Evolutionary conservation across 2,888 invertebrate species (phyloP).

Genomic region (Aspidiotus destructor): DNA sequence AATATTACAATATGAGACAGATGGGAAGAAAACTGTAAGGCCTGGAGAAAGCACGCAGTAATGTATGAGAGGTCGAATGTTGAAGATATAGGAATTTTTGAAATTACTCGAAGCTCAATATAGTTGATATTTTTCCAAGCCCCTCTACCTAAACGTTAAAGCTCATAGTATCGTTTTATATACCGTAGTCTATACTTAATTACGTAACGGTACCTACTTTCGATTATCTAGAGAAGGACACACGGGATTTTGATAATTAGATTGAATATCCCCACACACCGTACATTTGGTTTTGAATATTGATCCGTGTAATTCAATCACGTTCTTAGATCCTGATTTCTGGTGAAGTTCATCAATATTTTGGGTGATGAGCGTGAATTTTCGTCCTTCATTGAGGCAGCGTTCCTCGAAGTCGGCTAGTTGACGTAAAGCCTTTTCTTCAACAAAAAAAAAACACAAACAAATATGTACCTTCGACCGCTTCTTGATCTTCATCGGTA

Average conservation of each 20-base stretch:
- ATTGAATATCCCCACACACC: slow-evolving; percentile 54
- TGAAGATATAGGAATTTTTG: too few relatives aligned
- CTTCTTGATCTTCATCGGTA: too few relatives aligned
- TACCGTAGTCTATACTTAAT: too few relatives aligned
- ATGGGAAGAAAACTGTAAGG: too few relatives aligned
- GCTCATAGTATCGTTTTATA: too few relatives aligned
- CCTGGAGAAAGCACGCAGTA: too few relatives aligned
- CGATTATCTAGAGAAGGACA: slow-evolving; percentile 58
- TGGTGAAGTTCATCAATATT: slow-evolving; percentile 57
- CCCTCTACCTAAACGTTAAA: too few relatives aligned
- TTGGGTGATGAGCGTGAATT: slow-evolving; percentile 51
- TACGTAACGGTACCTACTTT: slow-evolving; percentile 50
- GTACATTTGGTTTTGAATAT: slow-evolving; percentile 60
- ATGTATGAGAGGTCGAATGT: too few relatives aligned
- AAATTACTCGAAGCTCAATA: too few relatives aligned
- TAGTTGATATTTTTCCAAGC: too few relatives aligned
- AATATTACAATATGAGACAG: too few relatives aligned
- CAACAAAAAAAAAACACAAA: background rate
- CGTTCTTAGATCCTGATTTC: slow-evolving; percentile 50
- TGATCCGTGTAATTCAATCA: slow-evolving; percentile 55
- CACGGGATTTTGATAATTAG: slow-evolving; percentile 65
- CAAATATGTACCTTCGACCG: background rate
- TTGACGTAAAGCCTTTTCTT: slow-evolving; percentile 55
- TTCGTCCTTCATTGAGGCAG: slow-evolving; percentile 28
- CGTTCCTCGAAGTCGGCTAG: slow-evolving; percentile 57